phyloP scores from a whole-genome alignment of 2,797 vertebrate species.

The Trematocara caparti region DNA sequence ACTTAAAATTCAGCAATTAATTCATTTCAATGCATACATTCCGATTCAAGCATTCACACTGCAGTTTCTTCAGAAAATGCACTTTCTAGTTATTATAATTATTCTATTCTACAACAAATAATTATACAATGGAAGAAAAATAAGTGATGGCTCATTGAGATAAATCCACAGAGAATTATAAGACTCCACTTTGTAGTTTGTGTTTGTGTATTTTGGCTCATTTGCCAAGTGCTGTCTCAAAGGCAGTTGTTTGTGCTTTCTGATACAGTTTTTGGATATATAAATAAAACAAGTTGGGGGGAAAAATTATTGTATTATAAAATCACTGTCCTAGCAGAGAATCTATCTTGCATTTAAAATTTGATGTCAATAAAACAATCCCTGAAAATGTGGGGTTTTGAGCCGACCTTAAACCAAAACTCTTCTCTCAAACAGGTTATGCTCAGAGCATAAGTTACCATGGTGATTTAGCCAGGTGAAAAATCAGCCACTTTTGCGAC shows the following conservation, averaged over 20 bases:
- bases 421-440: not conserved
- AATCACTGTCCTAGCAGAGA: not conserved
- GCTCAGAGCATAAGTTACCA: not conserved
- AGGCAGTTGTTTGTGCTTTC: not conserved
- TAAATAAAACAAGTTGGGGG: not conserved
- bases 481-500: not conserved
- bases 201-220: not conserved
- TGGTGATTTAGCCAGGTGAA: not conserved
- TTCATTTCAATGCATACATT: no score
- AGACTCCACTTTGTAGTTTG: not conserved
- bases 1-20: no score
- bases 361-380: not conserved
- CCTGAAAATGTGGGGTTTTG: not conserved
- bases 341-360: not conserved
- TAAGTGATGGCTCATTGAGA: not conserved
- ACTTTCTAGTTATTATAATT: not conserved
- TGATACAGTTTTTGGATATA: accelerated
- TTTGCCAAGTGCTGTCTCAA: not conserved
- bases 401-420: not conserved
- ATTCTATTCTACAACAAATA: not conserved
- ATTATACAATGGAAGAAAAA: not conserved
- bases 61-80: no score
- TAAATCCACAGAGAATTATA: not conserved
- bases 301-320: accelerated
- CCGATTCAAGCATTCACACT: no score